A percentile compares a stretch with the other conserved stretches of the same genome.
Evolutionary conservation across 2,113 vertebrate species (phyloP).

Genomic region (Crotalus horridus): DNA sequence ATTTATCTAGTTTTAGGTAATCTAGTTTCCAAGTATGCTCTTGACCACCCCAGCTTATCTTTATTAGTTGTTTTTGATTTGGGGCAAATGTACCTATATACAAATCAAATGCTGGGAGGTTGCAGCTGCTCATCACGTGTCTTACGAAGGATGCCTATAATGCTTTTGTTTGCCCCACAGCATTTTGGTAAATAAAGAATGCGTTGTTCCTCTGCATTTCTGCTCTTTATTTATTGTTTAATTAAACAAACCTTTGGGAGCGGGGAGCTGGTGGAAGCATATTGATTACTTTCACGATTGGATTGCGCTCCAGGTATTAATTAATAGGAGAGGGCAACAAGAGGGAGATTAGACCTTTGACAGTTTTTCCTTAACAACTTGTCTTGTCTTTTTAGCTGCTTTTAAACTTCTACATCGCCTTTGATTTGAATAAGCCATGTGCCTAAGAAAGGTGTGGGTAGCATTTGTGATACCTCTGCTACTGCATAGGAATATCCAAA

Average conservation of each 20-base stretch:
- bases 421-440: neutral
- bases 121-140: neutral
- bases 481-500: neutral
- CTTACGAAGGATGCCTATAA: neutral
- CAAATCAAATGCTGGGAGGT: neutral
- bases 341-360: neutral
- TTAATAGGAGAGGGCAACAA: neutral
- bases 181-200: neutral
- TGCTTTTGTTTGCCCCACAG: neutral
- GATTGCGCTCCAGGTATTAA: neutral
- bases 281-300: neutral
- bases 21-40: neutral
- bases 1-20: neutral
- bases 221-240: neutral
- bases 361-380: neutral
- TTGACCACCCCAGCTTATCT: neutral
- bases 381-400: neutral
- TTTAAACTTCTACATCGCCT: neutral
- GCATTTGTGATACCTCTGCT: neutral
- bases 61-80: neutral
- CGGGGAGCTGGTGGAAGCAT: neutral
- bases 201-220: neutral
- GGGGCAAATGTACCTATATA: neutral
- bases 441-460: neutral
- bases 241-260: neutral